Percentiles rank a stretch among this genome's conserved stretches.
These are phyloP conservation scores for Picathartes gymnocephalus DNA, from an alignment of 2,113 vertebrate species.

Conservation along the genomic window DNA sequence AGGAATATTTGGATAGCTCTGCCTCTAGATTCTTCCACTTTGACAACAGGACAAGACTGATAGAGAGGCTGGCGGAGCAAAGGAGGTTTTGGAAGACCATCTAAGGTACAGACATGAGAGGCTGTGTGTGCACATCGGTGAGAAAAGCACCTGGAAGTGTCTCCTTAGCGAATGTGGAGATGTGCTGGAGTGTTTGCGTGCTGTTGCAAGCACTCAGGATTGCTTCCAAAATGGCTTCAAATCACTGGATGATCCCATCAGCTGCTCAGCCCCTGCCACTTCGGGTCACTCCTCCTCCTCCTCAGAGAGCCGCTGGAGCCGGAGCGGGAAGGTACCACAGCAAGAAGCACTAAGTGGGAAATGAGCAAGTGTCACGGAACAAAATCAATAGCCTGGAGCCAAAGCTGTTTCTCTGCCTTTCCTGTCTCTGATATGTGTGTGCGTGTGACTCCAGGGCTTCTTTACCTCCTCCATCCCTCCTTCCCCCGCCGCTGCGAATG, in stretches of 20 bases:
- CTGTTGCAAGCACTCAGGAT: not conserved
- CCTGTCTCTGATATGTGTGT: not conserved
- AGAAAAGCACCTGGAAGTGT: not conserved
- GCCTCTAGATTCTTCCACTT: not conserved
- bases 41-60: not conserved
- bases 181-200: rapidly evolving
- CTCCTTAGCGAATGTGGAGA: not conserved
- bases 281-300: not conserved
- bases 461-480: not conserved
- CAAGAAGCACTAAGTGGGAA: not conserved
- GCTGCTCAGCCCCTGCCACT: not conserved
- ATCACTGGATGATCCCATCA: not conserved
- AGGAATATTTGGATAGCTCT: not conserved
- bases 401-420: not conserved
- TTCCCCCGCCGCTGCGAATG: not conserved
- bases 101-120: not conserved
- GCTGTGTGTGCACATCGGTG: rapidly evolving
- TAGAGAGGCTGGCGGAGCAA: not conserved
- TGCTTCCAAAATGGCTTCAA: not conserved
- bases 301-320: not conserved
- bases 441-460: not conserved
- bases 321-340: not conserved
- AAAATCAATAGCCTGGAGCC: slow-evolving; percentile 10
- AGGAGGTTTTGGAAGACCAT: rapidly evolving
- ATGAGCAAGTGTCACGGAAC: not conserved